Conservation (phyloP, 35 echinoderm and acorn worm genomes). For the Lytechinus variegatus region DNA sequence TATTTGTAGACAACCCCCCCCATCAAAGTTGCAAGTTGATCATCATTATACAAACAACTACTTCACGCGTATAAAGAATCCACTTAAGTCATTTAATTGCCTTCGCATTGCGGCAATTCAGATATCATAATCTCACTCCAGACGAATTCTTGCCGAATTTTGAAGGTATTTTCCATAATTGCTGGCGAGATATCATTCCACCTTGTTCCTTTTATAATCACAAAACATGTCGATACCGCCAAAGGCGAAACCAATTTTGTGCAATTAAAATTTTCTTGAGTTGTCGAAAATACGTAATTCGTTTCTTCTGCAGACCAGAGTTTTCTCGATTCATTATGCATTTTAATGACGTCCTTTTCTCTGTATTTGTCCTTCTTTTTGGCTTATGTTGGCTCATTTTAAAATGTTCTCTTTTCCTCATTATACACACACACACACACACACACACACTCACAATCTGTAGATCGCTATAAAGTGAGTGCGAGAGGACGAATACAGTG, state of each 20-base stretch:
- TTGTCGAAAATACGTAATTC: not conserved
- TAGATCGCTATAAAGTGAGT: too few species aligned
- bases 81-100: not conserved
- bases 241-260: not conserved
- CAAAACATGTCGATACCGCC: not conserved
- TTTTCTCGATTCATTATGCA: not conserved
- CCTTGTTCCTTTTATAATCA: not conserved
- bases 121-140: not conserved
- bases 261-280: not conserved
- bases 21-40: not conserved
- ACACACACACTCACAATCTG: too few species aligned
- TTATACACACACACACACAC: too few species aligned
- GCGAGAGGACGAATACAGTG: too few species aligned
- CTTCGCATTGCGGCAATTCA: not conserved
- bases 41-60: not conserved
- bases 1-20: too few species aligned
- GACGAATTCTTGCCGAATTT: not conserved
- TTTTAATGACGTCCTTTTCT: not conserved
- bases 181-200: not conserved
- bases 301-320: not conserved
- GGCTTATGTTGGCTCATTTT: too few species aligned
- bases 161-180: not conserved
- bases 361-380: too few species aligned
- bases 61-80: not conserved
- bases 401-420: too few species aligned